Base-by-base conservation (phyloP, 2,888 invertebrate genomes). In the Hydroisotoma schaefferi region DNA sequence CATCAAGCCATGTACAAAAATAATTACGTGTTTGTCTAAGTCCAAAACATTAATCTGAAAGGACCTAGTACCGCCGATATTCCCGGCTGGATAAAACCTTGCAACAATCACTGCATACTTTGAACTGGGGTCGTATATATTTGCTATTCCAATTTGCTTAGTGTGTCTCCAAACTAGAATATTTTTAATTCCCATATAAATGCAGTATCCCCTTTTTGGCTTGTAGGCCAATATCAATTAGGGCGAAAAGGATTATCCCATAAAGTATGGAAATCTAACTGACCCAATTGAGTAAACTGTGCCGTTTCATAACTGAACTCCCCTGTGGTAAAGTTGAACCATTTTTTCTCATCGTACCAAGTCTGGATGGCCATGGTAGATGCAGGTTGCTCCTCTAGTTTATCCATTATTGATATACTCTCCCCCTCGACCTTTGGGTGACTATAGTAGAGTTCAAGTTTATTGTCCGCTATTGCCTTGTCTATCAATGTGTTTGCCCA, bases 281-380 rank as follows among this genome's bases (percentile, higher is more conserved):
- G 6, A 37, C 52, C 38, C 10, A 63, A 12, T 29, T 63, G 63
- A 4, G 59, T 59, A 40, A 63, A 63, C 46, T 63, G 63, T 0
- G 59, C 59, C 2, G 56, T 53, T 2, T 40, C 26, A 2, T 28
- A 26, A 10, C 10, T 8, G 29, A 53, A 59, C 3, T 6, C 12
- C 6, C 29, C 28, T 20, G 37, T 29, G 4, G 22, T 15, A 47
- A 54, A 59, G 26, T 54, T 38, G 25, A 23, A 59, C 4, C 37
- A 33, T 8, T 20, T 27, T n/a, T 46, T 47, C 48, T 54, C 58
- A 10, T 29, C 33, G 20, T 59, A 59, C 58, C 58, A 59, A 1
- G 8, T 12, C 6, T 26, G 10, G 8, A 54, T 26, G 4, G 54
- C 54, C 8, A 2, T 27, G 22, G 18, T 22, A n/a, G 3, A 2